phyloP scores from a whole-genome alignment of 2,113 vertebrate species.

The Collichthys lucidus region DNA sequence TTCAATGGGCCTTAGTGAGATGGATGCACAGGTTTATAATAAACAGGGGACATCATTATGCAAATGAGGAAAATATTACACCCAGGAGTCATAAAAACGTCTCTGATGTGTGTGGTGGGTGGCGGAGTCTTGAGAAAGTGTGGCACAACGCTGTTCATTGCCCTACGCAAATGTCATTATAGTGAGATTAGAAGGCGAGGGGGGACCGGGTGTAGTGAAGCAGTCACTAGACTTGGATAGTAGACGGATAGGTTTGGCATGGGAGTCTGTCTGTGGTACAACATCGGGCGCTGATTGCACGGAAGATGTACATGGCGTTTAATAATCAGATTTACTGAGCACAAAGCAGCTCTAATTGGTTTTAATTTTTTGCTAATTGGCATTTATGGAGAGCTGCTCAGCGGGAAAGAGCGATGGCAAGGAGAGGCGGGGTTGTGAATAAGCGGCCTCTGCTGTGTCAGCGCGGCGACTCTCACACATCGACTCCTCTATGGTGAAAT shows the following conservation, averaged over 20 bases:
- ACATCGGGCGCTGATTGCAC: conserved; percentile 34
- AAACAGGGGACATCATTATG: conserved; percentile 78
- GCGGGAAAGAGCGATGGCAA: conserved; percentile 45
- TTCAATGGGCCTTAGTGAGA: conserved; percentile 79
- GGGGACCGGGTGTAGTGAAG: conserved; percentile 38
- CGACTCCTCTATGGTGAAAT: conserved; percentile 34
- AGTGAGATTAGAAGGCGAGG: conserved; percentile 67
- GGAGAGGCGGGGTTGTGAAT: conserved; percentile 28
- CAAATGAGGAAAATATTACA: conserved; percentile 78
- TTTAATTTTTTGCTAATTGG: conserved; percentile 77
- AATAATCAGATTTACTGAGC: conserved; percentile 75
- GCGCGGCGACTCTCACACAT: too few species aligned
- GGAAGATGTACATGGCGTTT: conserved; percentile 66
- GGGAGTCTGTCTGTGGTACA: conserved; percentile 41
- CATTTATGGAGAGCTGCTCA: conserved; percentile 68
- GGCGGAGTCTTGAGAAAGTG: conserved; percentile 51
- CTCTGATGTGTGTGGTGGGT: conserved; percentile 55
- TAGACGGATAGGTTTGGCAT: conserved; percentile 56
- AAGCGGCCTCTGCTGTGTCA: conserved; percentile 21
- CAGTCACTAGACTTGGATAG: conserved; percentile 40
- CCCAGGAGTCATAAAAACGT: conserved; percentile 69
- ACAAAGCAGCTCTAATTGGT: conserved; percentile 75
- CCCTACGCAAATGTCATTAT: conserved; percentile 76
- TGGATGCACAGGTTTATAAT: conserved; percentile 78
- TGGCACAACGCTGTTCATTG: conserved; percentile 59